Evolutionary conservation across 2,797 vertebrate genomes (phyloP).

Genomic region (Urocyon cinereoargenteus): DNA sequence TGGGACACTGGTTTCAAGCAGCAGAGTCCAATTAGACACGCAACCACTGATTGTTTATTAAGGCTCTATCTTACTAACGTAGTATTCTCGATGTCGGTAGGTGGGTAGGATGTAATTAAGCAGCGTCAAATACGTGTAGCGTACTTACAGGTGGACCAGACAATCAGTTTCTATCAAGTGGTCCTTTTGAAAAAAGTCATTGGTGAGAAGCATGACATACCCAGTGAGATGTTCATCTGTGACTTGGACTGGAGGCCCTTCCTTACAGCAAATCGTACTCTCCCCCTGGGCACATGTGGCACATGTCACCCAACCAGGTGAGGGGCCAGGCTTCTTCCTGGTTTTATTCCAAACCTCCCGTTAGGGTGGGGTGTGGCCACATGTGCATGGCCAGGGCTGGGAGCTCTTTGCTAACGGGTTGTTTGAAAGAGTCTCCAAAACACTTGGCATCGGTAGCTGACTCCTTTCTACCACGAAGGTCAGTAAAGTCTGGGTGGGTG

Average conservation of each 20-base stretch:
- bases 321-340: accelerated
- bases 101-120: accelerated
- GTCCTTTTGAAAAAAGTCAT: background rate
- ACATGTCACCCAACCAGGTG: accelerated
- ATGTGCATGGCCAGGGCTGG: accelerated
- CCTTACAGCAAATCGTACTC: background rate
- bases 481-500: accelerated
- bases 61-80: accelerated
- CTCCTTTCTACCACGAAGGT: accelerated
- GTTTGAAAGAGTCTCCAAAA: background rate
- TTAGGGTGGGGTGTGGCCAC: background rate
- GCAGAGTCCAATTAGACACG: accelerated
- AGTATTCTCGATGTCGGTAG: accelerated
- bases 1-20: accelerated
- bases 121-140: accelerated
- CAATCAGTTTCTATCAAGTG: background rate
- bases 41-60: too few relatives aligned
- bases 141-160: accelerated
- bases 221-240: accelerated
- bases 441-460: accelerated
- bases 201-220: accelerated
- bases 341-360: background rate
- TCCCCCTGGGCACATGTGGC: background rate
- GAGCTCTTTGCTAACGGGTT: accelerated
- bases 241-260: background rate